Evolutionary conservation across 2,113 vertebrate species (phyloP).

Genomic region (Colius striatus): DNA sequence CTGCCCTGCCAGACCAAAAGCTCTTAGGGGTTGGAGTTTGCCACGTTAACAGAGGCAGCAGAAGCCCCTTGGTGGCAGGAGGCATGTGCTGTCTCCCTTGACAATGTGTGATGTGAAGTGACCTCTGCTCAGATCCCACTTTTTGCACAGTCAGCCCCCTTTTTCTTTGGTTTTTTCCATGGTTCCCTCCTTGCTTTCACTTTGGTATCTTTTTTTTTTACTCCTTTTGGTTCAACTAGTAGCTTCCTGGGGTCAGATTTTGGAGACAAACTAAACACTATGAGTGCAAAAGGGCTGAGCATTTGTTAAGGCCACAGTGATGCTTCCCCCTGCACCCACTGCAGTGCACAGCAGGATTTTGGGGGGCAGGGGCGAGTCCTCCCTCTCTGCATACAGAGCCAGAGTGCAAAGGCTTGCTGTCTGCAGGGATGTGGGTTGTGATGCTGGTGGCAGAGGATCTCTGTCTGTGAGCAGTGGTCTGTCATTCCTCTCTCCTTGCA

Average conservation of each 20-base stretch:
- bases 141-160: not conserved
- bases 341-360: not conserved
- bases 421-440: not conserved
- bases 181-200: not conserved
- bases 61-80: not conserved
- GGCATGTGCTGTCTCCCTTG: not conserved
- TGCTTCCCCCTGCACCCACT: not conserved
- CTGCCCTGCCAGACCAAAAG: not conserved
- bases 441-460: not conserved
- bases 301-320: not conserved
- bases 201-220: not conserved
- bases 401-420: not conserved
- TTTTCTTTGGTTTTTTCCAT: not conserved
- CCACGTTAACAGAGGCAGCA: accelerated
- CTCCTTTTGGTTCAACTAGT: not conserved
- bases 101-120: accelerated
- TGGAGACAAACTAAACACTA: not conserved
- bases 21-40: not conserved
- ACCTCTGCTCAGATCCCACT: not conserved
- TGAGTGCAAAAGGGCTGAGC: accelerated
- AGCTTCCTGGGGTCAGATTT: not conserved
- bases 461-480: accelerated
- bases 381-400: not conserved
- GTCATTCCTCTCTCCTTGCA: not conserved
- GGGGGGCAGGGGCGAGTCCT: accelerated